phyloP scores from a whole-genome alignment of 1,140 invertebrate species.

The Calycopis cecrops region DNA sequence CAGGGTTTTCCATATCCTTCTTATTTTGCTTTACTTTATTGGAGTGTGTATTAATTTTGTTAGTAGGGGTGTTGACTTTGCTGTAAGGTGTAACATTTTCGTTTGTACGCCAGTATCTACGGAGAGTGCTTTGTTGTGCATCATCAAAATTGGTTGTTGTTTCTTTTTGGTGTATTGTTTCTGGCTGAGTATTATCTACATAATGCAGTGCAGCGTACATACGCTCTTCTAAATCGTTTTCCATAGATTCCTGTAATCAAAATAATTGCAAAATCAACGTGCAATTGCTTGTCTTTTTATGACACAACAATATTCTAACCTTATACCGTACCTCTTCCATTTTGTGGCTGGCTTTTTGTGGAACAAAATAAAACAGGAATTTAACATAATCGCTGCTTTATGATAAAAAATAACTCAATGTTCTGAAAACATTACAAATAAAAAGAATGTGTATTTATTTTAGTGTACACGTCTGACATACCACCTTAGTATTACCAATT shows the following conservation, averaged over 20 bases:
- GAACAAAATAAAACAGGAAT: conserved; percentile 51
- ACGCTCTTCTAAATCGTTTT: conserved; percentile 65
- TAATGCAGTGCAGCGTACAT: conserved; percentile 67
- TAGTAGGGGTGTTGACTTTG: conserved; percentile 40
- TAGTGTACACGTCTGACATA: conserved; percentile 43
- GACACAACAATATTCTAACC: conserved; percentile 45
- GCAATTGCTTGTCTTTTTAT: conserved; percentile 38
- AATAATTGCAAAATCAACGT: conserved; percentile 46
- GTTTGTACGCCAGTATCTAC: conserved; percentile 58
- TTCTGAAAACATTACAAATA: conserved; percentile 35
- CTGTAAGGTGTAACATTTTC: conserved; percentile 34
- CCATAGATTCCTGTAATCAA: conserved; percentile 63
- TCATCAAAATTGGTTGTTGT: conserved; percentile 31
- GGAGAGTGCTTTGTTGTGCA: conserved; percentile 42
- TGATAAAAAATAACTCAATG: conserved; percentile 9
- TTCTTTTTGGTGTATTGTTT: conserved; percentile 39
- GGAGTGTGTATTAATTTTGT: conserved; percentile 24
- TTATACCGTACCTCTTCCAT: conserved; percentile 62
- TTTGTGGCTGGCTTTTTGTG: conserved; percentile 52
- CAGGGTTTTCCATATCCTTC: conserved; percentile 20
- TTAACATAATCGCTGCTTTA: conserved; percentile 61
- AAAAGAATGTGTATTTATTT: conserved; percentile 59
- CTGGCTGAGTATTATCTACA: conserved; percentile 52
- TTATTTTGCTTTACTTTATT: conserved; percentile 23
- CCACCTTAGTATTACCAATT: background rate